Evolutionary conservation across 1,140 invertebrate species (phyloP).

Genomic region (Lepeophtheirus salmonis): DNA sequence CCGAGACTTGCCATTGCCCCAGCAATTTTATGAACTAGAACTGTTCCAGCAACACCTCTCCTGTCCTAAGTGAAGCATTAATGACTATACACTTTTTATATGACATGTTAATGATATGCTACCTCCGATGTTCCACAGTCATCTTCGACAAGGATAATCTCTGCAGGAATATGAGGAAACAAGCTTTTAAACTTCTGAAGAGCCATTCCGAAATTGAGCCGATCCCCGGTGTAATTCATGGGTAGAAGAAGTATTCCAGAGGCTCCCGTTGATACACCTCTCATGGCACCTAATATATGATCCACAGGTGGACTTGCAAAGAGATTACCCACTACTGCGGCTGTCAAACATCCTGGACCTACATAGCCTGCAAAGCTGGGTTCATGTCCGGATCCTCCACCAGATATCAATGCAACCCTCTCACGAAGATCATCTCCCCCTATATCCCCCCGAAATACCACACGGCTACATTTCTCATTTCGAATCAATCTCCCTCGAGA

Average conservation of each 20-base stretch:
- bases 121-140: constrained; percentile 33
- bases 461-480: not conserved
- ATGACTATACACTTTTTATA: not conserved
- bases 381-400: constrained; percentile 70
- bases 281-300: constrained; percentile 43
- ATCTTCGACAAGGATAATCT: constrained; percentile 37
- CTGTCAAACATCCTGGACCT: constrained; percentile 52
- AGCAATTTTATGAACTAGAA: constrained; percentile 44
- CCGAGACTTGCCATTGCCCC: constrained; percentile 48
- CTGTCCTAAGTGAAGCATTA: constrained; percentile 28
- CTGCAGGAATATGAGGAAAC: not conserved
- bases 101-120: not conserved
- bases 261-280: constrained; percentile 34
- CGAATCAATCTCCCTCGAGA: not conserved
- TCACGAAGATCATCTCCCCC: not conserved
- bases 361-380: constrained; percentile 49
- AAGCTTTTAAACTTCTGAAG: constrained; percentile 41
- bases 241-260: constrained; percentile 26
- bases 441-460: constrained; percentile 2
- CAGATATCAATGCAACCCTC: constrained; percentile 37
- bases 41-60: constrained; percentile 50
- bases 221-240: constrained; percentile 69
- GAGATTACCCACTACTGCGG: constrained; percentile 48
- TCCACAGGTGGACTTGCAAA: constrained; percentile 56
- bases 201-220: constrained; percentile 65